A percentile compares a stretch with the other conserved stretches of the same genome.
These are phyloP conservation scores for Hydropotes inermis DNA, from an alignment of 2,113 vertebrate species.

Conservation along the genomic window DNA sequence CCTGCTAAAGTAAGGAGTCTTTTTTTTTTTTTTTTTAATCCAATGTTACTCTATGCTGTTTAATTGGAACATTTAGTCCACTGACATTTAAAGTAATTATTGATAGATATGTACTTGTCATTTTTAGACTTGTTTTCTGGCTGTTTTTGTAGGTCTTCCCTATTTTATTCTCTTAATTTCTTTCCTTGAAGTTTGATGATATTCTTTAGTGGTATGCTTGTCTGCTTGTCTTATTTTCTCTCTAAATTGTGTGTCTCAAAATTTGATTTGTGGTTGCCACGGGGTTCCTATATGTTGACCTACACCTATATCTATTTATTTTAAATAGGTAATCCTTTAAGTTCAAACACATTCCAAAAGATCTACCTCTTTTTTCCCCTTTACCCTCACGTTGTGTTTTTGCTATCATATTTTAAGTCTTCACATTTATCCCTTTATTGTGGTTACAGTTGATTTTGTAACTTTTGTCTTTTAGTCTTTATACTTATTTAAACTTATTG, in stretches of 20 bases:
- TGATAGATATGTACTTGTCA: background rate
- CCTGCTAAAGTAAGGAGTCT: background rate
- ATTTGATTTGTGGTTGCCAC: background rate
- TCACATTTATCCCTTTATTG: background rate
- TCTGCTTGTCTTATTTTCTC: background rate
- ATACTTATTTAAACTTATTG: background rate
- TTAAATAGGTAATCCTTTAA: background rate
- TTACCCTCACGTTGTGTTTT: background rate
- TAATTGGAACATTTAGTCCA: background rate
- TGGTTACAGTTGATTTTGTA: background rate
- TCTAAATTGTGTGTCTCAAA: background rate
- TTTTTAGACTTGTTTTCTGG: background rate
- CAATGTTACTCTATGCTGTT: background rate
- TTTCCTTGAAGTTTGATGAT: background rate
- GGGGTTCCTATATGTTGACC: background rate
- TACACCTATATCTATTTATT: background rate
- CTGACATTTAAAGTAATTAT: background rate
- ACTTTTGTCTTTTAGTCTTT: background rate
- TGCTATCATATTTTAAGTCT: background rate
- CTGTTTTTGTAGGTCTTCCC: background rate
- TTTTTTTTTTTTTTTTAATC: background rate
- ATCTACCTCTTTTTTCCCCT: background rate
- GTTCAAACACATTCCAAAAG: background rate
- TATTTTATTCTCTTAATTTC: background rate
- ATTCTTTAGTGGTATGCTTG: background rate